These are phyloP conservation scores for Ptychochromis oligacanthus DNA, from an alignment of 2,113 vertebrate genomes.

Conservation along the genomic window DNA sequence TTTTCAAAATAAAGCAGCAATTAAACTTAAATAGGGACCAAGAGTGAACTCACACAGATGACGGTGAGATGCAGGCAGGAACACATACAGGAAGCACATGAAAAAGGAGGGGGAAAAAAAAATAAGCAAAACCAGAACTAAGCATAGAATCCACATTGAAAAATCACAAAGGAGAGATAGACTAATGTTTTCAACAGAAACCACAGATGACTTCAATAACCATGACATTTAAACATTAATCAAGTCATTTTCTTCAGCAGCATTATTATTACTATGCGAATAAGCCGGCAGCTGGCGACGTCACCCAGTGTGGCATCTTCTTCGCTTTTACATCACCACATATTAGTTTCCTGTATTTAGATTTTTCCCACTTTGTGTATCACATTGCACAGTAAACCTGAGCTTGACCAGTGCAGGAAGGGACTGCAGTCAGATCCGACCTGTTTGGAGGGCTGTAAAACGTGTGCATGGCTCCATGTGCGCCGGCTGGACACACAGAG, in stretches of 20 bases:
- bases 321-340: not conserved
- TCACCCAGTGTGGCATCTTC: not conserved
- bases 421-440: slow-evolving; percentile 1
- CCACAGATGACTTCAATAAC: not conserved
- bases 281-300: not conserved
- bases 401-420: not conserved
- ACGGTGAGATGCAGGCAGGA: not conserved
- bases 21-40: not conserved
- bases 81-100: not conserved
- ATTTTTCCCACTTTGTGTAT: not conserved
- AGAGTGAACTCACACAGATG: not conserved
- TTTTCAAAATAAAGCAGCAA: not conserved
- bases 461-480: not conserved
- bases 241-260: not conserved
- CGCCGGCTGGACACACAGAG: slow-evolving; percentile 37
- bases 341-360: not conserved
- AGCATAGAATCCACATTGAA: not conserved
- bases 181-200: not conserved
- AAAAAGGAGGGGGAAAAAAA: not conserved
- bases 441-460: not conserved
- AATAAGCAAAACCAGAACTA: not conserved
- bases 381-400: not conserved
- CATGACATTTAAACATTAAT: not conserved
- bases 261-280: not conserved
- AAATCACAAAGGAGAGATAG: not conserved